Base-by-base conservation (phyloP, 1,140 invertebrate genomes). In the Leptonema lineaticorne region DNA sequence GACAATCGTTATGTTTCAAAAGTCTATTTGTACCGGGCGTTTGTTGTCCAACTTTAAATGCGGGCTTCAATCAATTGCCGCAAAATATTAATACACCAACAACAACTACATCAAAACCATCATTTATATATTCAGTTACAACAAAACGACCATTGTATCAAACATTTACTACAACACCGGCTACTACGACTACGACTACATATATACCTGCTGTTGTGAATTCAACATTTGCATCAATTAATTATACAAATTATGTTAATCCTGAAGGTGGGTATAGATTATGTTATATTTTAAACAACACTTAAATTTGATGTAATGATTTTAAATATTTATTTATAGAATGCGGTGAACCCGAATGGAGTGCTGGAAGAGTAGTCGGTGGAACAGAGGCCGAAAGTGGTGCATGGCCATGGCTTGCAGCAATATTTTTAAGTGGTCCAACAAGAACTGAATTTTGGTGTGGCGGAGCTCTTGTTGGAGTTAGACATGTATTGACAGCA, bases 371-470 rank as follows among this genome's bases (percentile, higher is more conserved):
- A 16, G 92, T 96, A 11, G 93, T 95, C 0, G 93, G 94, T 0
- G 94, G 94, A n/a, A 89, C 92, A 30, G 91, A 93, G 76, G 85
- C 92, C 0, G 82, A 88, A 8, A 87, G 91, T 0, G 93, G 93
- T 2, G 85, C 89, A 45, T 95, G 92, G 92, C 93, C 94, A 0
- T 96, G 94, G 94, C 94, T 95, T 92, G 94, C 92, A 0, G 94
- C 94, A 1, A 94, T 97, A 70, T 96, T 92, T 75, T 82, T 96
- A 22, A 92, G 94, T 75, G 92, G 93, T 7, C 88, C 89, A 27
- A 86, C 90, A 70, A 85, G 92, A 16, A 92, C 90, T 0, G 94
- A 96, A 80, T 96, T 96, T 81, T 96, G 94, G 92, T 97, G 95
- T 75, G 95, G 94, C 0, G 95, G 94, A 1, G 93, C 93, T 0